Evolutionary conservation across 2,888 invertebrate genomes (phyloP), one percentile per base, ranked within the genome.

Genomic region (Meghimatium bilineatum): DNA sequence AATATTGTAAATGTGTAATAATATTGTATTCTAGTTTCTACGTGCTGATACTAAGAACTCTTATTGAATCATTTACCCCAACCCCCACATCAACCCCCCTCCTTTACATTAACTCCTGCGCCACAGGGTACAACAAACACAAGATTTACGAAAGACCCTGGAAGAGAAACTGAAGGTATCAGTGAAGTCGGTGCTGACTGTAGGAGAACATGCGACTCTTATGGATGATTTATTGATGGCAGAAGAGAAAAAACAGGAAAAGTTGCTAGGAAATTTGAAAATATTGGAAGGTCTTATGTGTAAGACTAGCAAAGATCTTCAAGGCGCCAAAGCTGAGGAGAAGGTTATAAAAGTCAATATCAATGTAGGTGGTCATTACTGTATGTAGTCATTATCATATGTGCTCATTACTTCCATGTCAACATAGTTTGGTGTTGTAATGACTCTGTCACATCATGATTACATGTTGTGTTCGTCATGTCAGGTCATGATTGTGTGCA

Each of bases 271-370:
- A 44, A 92, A 93, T 32, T 88, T 94, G 83, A 93, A 93, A 87
- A 87, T 89, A 72, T 89, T 93, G 38, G 89, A 93, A 23, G 92
- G 92, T 49, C 80, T 92, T 56, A 90, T 92, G 86, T 93, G 92
- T 89, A 89, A 89, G 82, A 92, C 92, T 79, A 90, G 89, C 44
- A 90, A 93, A 85, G 92, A 93, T 72, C 87, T 93, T 12, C 88
- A 91, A 60, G 88, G 90, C 10, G 87, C 88, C 60, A 90, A 88
- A 78, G 86, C 87, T 14, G 86, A 88, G 44, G 92, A 93, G 86
- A 90, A 91, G 78, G 92, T 92, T 86, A 88, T 88, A 36, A 92
- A 93, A 80, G 93, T 93, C 23, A 91, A 91, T 79, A 93, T 93
- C 69, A 92, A 92, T 90, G 93, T 92, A 77, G 67, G 67, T 17